phyloP scores from a whole-genome alignment of 2,797 vertebrate genomes.

The Spheniscus humboldti region DNA sequence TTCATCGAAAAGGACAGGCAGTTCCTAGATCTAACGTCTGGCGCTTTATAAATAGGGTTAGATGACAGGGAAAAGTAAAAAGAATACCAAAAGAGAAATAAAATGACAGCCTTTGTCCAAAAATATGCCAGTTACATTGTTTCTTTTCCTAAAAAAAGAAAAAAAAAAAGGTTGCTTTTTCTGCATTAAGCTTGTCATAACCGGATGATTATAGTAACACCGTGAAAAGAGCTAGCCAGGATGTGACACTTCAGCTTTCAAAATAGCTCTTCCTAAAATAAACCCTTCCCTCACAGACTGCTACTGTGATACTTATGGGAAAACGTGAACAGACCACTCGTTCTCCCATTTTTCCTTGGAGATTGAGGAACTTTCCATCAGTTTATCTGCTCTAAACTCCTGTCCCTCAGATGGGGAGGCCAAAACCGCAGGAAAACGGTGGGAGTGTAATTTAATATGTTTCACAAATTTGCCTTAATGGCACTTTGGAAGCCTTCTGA shows the following conservation, averaged over 20 bases:
- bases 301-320: conserved; percentile 60
- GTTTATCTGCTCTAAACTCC: conserved; percentile 19
- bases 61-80: conserved; percentile 15
- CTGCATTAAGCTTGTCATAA: conserved; percentile 62
- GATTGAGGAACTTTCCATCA: conserved; percentile 35
- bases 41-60: conserved; percentile 37
- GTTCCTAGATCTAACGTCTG: conserved; percentile 33
- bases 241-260: conserved; percentile 67
- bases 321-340: conserved; percentile 52
- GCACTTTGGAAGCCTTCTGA: not conserved
- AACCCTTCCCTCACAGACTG: conserved; percentile 53
- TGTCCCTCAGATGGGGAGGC: not conserved
- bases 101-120: conserved; percentile 48
- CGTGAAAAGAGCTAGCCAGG: conserved; percentile 64
- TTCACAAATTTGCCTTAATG: conserved; percentile 38
- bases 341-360: conserved; percentile 44
- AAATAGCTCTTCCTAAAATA: conserved; percentile 67
- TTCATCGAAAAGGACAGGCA: not conserved
- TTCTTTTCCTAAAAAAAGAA: conserved; percentile 19
- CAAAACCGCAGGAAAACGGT: conserved; percentile 32
- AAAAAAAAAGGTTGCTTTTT: conserved; percentile 48
- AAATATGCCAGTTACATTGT: conserved; percentile 63
- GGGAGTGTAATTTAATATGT: not conserved
- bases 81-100: conserved; percentile 2
- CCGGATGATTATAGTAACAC: conserved; percentile 66